A percentile compares a stretch with the other conserved stretches of the same genome.
Conservation (phyloP, 2,113 vertebrate genomes). For the Petrocephalus zakoni region DNA sequence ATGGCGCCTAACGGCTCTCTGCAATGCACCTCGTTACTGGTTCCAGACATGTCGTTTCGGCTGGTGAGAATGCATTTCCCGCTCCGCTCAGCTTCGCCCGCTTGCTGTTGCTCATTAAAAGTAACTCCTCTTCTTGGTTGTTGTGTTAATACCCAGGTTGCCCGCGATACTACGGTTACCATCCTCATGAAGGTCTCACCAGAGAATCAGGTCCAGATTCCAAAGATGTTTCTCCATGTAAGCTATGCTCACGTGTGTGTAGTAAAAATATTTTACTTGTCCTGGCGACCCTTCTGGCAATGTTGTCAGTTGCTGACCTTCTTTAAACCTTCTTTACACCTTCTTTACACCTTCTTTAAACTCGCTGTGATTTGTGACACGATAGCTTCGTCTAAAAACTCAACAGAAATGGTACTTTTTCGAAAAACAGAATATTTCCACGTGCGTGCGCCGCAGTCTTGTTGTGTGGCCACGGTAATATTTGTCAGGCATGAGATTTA, state of each 20-base stretch:
- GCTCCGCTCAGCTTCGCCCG: not conserved
- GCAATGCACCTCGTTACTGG: not conserved
- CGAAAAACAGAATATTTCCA: too few species aligned
- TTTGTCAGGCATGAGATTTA: too few species aligned
- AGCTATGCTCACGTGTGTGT: not conserved
- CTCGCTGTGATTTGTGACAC: not conserved
- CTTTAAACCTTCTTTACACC: too few species aligned
- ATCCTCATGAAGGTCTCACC: not conserved
- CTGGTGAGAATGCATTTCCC: not conserved
- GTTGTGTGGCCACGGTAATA: too few species aligned
- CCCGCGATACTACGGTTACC: not conserved
- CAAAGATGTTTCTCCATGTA: conserved; percentile 22
- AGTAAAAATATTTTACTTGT: not conserved
- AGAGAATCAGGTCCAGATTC: conserved; percentile 11
- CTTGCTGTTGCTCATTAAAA: not conserved
- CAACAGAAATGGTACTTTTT: too few species aligned
- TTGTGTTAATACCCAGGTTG: not conserved
- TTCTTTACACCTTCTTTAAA: not conserved
- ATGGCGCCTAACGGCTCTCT: not conserved
- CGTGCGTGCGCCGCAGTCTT: too few species aligned
- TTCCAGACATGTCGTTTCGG: conserved; percentile 12
- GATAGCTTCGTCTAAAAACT: too few species aligned
- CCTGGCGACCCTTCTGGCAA: not conserved
- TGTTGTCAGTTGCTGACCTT: not conserved
- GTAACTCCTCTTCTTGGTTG: too few species aligned